Percentiles rank a stretch among this genome's conserved stretches.
phyloP scores from a whole-genome alignment of 2,113 vertebrate genomes.

The Leptosomus discolor region DNA sequence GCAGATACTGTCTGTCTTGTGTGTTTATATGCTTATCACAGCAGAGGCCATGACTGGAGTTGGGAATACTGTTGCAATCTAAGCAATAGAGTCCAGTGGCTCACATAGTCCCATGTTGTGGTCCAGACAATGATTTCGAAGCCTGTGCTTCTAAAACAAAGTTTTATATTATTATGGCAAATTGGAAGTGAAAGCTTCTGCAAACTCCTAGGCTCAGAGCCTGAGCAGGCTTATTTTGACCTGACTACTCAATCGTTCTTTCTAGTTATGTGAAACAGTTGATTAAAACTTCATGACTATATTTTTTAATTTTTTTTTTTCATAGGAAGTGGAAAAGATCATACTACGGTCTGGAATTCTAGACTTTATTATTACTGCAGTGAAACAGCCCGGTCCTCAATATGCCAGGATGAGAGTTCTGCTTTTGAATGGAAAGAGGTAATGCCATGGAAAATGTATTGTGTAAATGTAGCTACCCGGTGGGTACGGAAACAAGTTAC shows the following conservation, averaged over 20 bases:
- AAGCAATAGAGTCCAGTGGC: background rate
- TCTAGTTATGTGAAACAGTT: background rate
- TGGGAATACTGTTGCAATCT: background rate
- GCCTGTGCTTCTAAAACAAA: background rate
- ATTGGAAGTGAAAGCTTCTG: background rate
- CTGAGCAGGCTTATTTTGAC: background rate
- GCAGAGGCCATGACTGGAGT: background rate
- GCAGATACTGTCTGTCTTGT: background rate
- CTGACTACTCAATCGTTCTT: background rate
- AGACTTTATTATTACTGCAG: background rate
- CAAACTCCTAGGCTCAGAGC: background rate
- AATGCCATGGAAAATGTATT: background rate
- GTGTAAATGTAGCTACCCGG: background rate
- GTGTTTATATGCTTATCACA: background rate
- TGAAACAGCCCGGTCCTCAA: background rate
- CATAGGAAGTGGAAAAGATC: background rate
- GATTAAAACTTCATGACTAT: background rate
- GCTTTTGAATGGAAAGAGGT: background rate
- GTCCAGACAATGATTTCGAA: background rate
- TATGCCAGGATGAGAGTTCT: background rate
- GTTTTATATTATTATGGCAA: background rate
- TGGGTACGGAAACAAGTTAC: background rate
- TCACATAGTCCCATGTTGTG: background rate
- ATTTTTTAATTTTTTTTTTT: background rate
- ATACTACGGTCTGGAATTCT: background rate